Percentiles rank a stretch among this genome's conserved stretches.
These are phyloP conservation scores for Dreissena rostriformis DNA, from an alignment of 1,140 invertebrate genomes.

Conservation along the genomic window DNA sequence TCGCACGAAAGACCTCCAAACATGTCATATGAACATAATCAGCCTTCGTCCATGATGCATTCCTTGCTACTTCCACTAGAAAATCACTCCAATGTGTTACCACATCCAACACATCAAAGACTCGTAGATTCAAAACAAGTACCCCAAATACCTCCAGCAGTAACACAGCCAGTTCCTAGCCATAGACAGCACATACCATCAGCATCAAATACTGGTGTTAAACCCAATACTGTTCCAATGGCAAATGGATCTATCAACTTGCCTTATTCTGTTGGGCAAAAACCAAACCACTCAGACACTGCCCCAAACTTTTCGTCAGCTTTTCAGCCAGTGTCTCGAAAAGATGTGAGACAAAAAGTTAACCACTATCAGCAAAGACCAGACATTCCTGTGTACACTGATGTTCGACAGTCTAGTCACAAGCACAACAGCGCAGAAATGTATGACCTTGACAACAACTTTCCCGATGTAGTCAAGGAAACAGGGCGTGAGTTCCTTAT, in stretches of 20 bases:
- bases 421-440: slow-evolving; percentile 63
- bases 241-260: slow-evolving; percentile 16
- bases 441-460: slow-evolving; percentile 75
- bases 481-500: slow-evolving; percentile 65
- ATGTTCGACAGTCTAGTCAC: slow-evolving; percentile 45
- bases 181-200: slow-evolving; percentile 13
- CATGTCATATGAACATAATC: neutral
- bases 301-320: slow-evolving; percentile 45
- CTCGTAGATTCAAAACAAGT: too few relatives aligned
- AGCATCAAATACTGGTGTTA: slow-evolving; percentile 7
- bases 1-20: slow-evolving; percentile 32
- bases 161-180: too few relatives aligned
- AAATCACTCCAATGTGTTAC: too few relatives aligned
- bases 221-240: slow-evolving; percentile 26
- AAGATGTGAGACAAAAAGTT: slow-evolving; percentile 23
- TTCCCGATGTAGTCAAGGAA: slow-evolving; percentile 61
- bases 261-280: neutral
- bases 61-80: neutral
- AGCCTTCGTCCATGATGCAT: neutral
- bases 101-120: too few relatives aligned
- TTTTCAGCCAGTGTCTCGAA: slow-evolving; percentile 41
- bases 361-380: slow-evolving; percentile 14
- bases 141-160: too few relatives aligned
- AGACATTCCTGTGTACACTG: slow-evolving; percentile 53
- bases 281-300: slow-evolving; percentile 17